A percentile compares a stretch with the other conserved stretches of the same genome.
These are phyloP conservation scores for Ellobium chinense DNA, from an alignment of 2,888 invertebrate species.

Conservation along the genomic window DNA sequence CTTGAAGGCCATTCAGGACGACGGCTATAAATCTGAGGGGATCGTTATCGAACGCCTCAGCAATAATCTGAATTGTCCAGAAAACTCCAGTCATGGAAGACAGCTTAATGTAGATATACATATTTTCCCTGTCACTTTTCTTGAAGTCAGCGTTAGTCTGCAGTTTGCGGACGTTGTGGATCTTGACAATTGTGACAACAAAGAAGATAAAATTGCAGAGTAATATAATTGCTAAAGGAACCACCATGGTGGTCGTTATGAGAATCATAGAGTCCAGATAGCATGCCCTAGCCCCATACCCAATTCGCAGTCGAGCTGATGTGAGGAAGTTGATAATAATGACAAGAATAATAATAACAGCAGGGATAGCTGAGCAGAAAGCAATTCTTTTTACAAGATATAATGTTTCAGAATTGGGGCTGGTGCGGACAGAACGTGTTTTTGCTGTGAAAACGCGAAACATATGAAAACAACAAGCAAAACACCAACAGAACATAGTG, in stretches of 20 bases:
- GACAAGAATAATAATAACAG: neutral
- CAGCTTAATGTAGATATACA: conserved; percentile 38
- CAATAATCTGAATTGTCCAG: conserved; percentile 23
- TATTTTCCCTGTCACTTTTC: neutral
- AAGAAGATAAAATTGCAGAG: conserved; percentile 24
- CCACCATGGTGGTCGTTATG: neutral
- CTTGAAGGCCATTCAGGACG: conserved; percentile 33
- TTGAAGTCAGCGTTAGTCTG: neutral
- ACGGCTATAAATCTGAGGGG: conserved; percentile 25
- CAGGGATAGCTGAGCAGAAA: neutral
- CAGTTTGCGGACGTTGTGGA: conserved; percentile 26
- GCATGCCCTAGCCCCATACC: conserved; percentile 14
- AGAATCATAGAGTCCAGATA: conserved; percentile 11
- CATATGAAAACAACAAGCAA: conserved; percentile 41
- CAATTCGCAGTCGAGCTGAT: conserved; percentile 1
- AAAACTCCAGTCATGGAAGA: conserved; percentile 37
- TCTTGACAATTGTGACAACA: neutral
- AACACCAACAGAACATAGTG: conserved; percentile 28
- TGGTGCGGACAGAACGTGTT: neutral
- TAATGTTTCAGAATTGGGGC: neutral
- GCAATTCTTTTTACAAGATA: neutral
- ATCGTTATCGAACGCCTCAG: conserved; percentile 18
- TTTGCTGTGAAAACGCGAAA: conserved; percentile 25
- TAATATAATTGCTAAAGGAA: neutral
- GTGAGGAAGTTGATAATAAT: neutral